Conservation (phyloP, 2,797 vertebrate genomes). For the Syndactyla subalaris region DNA sequence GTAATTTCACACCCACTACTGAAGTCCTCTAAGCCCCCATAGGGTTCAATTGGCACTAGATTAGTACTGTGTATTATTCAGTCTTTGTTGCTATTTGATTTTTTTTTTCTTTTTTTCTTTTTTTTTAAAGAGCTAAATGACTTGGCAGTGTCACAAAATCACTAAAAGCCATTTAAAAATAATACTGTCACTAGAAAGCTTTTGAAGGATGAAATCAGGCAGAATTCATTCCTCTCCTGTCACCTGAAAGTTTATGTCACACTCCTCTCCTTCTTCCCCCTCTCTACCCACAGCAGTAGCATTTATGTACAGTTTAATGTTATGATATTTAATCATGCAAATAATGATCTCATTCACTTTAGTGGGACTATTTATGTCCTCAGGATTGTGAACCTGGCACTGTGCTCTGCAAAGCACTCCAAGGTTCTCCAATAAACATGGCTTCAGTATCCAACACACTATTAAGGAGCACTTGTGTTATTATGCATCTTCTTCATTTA, state of each 20-base stretch:
- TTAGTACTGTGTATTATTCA: background rate
- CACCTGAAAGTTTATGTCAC: constrained; percentile 59
- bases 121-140: background rate
- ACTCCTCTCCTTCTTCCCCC: constrained; percentile 36
- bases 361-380: constrained; percentile 33
- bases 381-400: background rate
- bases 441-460: background rate
- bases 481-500: background rate
- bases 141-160: constrained; percentile 58
- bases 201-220: constrained; percentile 48
- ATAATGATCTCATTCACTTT: constrained; percentile 52
- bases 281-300: constrained; percentile 53
- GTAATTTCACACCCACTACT: background rate
- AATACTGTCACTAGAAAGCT: constrained; percentile 36
- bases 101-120: background rate
- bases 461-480: background rate
- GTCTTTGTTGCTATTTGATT: background rate
- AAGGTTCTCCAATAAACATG: background rate
- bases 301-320: constrained; percentile 45
- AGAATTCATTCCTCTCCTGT: constrained; percentile 36
- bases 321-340: constrained; percentile 60
- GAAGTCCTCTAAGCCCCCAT: background rate
- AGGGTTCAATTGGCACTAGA: background rate
- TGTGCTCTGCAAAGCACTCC: background rate
- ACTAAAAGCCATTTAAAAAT: constrained; percentile 60